A percentile compares a stretch with the other conserved stretches of the same genome.
phyloP scores from a whole-genome alignment of 2,113 vertebrate genomes.

The Mustelus asterias region DNA sequence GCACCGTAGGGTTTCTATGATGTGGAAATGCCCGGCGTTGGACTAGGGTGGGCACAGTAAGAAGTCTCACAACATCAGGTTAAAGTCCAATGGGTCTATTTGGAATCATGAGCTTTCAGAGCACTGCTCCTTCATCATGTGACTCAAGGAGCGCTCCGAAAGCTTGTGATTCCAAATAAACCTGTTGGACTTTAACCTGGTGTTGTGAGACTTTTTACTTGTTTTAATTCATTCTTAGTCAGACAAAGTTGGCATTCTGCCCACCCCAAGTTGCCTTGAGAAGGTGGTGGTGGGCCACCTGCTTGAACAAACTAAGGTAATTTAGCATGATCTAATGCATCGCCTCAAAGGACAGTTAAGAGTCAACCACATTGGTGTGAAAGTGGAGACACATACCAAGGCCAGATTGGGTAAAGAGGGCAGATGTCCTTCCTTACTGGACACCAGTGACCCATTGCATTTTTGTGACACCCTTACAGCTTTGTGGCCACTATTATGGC shows the following conservation, averaged over 20 bases:
- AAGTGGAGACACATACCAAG: not conserved
- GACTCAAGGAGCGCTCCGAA: too few relatives aligned
- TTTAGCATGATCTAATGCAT: not conserved
- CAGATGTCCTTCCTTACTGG: not conserved
- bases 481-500: not conserved
- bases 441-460: not conserved
- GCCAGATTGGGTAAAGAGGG: not conserved
- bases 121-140: too few relatives aligned
- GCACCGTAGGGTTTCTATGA: too few relatives aligned
- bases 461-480: not conserved
- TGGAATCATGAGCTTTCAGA: too few relatives aligned
- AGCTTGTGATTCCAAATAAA: too few relatives aligned
- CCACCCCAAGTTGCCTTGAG: not conserved
- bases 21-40: too few relatives aligned
- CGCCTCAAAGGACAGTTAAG: not conserved
- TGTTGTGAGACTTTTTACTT: not conserved
- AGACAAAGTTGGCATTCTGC: not conserved
- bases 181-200: too few relatives aligned
- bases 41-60: too few relatives aligned
- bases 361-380: not conserved
- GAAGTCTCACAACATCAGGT: too few relatives aligned
- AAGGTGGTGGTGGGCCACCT: not conserved
- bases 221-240: not conserved
- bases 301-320: not conserved
- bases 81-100: too few relatives aligned